These are phyloP conservation scores for Dasypolia templi DNA, from an alignment of 2,888 invertebrate genomes.

Conservation along the genomic window DNA sequence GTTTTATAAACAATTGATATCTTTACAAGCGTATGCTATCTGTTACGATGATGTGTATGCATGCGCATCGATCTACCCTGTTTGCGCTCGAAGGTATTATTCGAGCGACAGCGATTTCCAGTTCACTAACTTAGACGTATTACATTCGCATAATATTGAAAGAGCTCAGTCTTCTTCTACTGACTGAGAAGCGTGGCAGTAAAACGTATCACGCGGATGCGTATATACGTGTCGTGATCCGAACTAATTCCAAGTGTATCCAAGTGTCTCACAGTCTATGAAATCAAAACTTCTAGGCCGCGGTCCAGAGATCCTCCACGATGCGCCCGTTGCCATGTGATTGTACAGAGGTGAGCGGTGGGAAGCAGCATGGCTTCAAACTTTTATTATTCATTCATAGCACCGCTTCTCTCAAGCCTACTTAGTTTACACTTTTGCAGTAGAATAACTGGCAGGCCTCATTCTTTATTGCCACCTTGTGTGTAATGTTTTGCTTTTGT, in stretches of 20 bases:
- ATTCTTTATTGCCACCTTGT: constrained; percentile 13
- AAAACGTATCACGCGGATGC: not conserved
- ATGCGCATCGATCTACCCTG: not conserved
- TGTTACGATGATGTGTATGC: constrained; percentile 22
- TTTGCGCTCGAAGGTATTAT: constrained; percentile 14
- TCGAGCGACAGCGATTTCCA: constrained; percentile 7
- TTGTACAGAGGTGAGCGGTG: constrained; percentile 66
- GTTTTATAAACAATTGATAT: constrained; percentile 12
- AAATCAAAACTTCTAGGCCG: constrained; percentile 62
- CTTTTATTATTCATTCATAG: constrained; percentile 34
- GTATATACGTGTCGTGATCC: not conserved
- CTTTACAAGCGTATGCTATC: constrained; percentile 2
- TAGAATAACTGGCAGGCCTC: not conserved
- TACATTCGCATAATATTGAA: constrained; percentile 16
- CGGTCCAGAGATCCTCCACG: constrained; percentile 56
- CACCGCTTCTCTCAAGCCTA: constrained; percentile 36
- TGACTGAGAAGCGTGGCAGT: constrained; percentile 5
- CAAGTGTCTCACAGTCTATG: constrained; percentile 38
- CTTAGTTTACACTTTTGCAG: not conserved
- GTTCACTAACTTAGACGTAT: constrained; percentile 9
- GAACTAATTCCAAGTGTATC: constrained; percentile 19
- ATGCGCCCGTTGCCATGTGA: constrained; percentile 58
- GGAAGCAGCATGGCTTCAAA: constrained; percentile 50
- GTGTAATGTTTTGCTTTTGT: constrained; percentile 13
- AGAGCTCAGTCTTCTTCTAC: constrained; percentile 5